Evolutionary conservation across 2,888 invertebrate genomes (phyloP), one percentile per base, ranked within the genome.

Genomic region (Pristionchus arcanus): DNA sequence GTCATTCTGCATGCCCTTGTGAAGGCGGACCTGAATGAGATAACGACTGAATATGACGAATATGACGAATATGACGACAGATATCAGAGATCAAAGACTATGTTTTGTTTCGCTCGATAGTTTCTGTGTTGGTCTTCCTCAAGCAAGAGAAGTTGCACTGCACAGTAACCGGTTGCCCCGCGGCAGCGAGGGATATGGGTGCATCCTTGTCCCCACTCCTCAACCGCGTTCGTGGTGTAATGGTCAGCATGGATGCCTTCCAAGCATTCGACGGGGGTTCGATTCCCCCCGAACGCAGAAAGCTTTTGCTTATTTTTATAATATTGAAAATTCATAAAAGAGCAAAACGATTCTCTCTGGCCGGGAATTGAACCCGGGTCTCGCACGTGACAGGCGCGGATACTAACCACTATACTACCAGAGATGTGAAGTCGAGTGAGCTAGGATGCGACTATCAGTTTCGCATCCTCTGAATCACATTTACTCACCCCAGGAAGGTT

Each of bases 281-380:
- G 91, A 91, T 91, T 91, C 91, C 91, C 91, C 90, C 91, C 91
- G 90, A 88, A 90, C 90, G 90, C 90, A 90, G 90, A 90, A 90
- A 85, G 25, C 55, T 55, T 55, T 55, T 55, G 55, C 16, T 25
- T 2, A 81, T 19, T 37, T 42, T 81, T 55, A 55, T 9, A 49
- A 7, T 55, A 19, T 55, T 55, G 55, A 55, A 55, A 55, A 21
- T 21, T 16, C 9, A 4, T 1, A 55, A 21, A 55, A 21, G 42
- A 77, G 83, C 87, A 88, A 88, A 88, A 88, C n/a, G 53, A 49
- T 87, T 77, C 91, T 92, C 92, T 93, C 92, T 90, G 92, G 91
- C 92, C 92, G 92, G 92, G 92, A 91, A 92, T 92, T 91, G 92
- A 92, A 92, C 92, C 91, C 92, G 92, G 92, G 92, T 92, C 92